Evolutionary conservation across 1,140 invertebrate genomes (phyloP).

Genomic region (Rhagoletis pomonella): DNA sequence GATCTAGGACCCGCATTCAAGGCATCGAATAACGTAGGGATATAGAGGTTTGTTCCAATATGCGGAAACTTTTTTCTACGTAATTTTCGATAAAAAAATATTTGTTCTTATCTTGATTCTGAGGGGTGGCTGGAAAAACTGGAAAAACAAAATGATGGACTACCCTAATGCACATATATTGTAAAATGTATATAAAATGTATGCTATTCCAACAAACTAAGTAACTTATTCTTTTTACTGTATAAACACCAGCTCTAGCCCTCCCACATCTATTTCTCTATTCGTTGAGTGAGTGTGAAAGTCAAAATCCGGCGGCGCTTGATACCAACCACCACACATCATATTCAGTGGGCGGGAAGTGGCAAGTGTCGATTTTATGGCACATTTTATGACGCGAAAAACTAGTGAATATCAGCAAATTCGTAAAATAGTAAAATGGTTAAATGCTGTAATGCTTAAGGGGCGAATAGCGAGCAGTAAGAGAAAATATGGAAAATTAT

Average conservation of each 20-base stretch:
- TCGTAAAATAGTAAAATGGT: constrained; percentile 26
- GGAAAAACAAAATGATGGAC: too few species aligned
- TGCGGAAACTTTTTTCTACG: too few species aligned
- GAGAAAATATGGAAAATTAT: neutral
- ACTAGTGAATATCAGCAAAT: constrained; percentile 49
- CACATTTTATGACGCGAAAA: constrained; percentile 70
- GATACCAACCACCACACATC: neutral
- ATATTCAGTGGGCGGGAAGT: constrained; percentile 40
- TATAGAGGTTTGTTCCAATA: too few species aligned
- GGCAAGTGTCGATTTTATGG: constrained; percentile 73
- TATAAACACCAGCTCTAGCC: neutral
- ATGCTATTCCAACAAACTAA: too few species aligned
- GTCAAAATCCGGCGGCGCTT: constrained; percentile 19
- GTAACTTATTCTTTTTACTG: neutral
- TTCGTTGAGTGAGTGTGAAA: constrained; percentile 16
- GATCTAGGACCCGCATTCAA: too few species aligned
- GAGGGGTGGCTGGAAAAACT: too few species aligned
- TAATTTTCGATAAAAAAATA: too few species aligned
- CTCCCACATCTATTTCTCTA: neutral
- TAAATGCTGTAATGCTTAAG: neutral
- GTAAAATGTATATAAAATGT: too few species aligned
- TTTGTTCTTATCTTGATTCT: too few species aligned
- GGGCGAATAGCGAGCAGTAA: neutral
- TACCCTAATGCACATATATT: too few species aligned
- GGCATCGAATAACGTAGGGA: too few species aligned